Base-by-base conservation (phyloP, 1,140 invertebrate species). In the Littorina saxatilis region DNA sequence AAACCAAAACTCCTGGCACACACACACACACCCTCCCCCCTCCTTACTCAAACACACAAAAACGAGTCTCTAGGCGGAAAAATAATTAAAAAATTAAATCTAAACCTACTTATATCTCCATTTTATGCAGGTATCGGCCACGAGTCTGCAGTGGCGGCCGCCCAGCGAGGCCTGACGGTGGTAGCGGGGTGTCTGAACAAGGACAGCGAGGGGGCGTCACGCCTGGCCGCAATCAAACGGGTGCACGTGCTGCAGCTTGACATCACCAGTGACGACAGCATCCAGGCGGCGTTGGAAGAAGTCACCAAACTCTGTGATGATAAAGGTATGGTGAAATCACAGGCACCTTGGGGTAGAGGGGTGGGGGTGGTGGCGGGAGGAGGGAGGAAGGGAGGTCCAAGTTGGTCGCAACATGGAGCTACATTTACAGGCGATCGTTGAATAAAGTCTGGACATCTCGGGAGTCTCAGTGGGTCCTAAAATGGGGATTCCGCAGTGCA, bases 221-320 rank as follows among this genome's bases (percentile, higher is more conserved):
- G 32, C 23, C 70, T 84, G 7, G 20, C 55, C 20, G 52, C 58
- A 3, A 43, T 29, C 23, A 17, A 40, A 3, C 4, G 61, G 1
- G 58, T 84, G 43, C 83, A 82, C 39, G 75, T 84, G n/a, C 35
- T 84, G 11, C 80, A 73, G 29, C 50, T 84, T 20, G 83, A 84
- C 79, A 76, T 84, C 43, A 82, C 80, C 47, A 68, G 58, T 35
- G 70, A 82, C 35, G 70, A 75, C 5, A 39, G 73, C 37, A 35
- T 84, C 0, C 32, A 63, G 27, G 20, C 72, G 4, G 72, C 55
- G 9, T 3, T 74, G 17, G 27, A 29, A 20, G 37, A 68, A 32
- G 82, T 83, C 23, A 80, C 23, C 27, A 29, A 73, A 0, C 7
- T 73, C 2, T 78, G 77, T 47, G 58, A 39, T 23, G 58, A 37